phyloP scores from a whole-genome alignment of 2,113 vertebrate genomes.

The Urocitellus parryii region DNA sequence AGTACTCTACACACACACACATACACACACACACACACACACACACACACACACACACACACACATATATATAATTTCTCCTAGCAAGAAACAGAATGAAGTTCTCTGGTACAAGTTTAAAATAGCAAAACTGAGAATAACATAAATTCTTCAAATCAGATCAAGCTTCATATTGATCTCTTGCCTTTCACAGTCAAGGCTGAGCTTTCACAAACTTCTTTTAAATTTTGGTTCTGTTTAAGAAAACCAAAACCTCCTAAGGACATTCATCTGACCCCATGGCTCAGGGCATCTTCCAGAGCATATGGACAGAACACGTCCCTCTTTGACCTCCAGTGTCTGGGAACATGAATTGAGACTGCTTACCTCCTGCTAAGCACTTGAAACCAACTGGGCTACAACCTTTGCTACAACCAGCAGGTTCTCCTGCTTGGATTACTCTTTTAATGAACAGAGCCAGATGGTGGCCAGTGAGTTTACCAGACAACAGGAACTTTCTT shows the following conservation, averaged over 20 bases:
- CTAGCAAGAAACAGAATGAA: constrained; percentile 45
- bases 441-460: constrained; percentile 79
- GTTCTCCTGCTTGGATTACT: constrained; percentile 62
- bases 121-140: constrained; percentile 59
- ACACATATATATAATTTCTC: constrained; percentile 18
- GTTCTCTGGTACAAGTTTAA: constrained; percentile 49
- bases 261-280: constrained; percentile 39
- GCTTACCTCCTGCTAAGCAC: constrained; percentile 73
- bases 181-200: constrained; percentile 60
- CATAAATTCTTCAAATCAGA: constrained; percentile 49
- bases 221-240: constrained; percentile 71
- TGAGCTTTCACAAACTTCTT: constrained; percentile 72
- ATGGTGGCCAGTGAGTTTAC: constrained; percentile 53
- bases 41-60: too few species aligned
- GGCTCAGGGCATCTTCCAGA: not conserved
- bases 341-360: constrained; percentile 74
- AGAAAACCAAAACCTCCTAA: constrained; percentile 49
- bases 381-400: constrained; percentile 60
- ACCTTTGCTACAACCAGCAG: constrained; percentile 76
- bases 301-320: constrained; percentile 34
- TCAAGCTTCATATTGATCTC: constrained; percentile 72
- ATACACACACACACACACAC: too few species aligned
- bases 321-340: constrained; percentile 52
- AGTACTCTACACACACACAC: not conserved
- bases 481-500: constrained; percentile 43